Base-by-base conservation (phyloP, 2,888 invertebrate genomes). In the Dynastes tityus region DNA sequence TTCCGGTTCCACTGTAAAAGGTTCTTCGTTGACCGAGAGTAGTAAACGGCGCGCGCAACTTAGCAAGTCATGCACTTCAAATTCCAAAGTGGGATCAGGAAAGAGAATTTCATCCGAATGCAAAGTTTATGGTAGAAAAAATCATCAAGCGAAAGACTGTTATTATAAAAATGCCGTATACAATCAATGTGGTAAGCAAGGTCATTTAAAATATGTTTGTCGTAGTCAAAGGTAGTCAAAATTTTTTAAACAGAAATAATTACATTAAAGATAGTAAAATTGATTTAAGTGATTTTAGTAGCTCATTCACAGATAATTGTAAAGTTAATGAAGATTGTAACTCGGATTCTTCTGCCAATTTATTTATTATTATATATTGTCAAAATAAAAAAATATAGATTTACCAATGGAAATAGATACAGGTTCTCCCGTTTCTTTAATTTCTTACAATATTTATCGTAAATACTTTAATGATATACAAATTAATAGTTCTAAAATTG, bases 111-210 rank as follows among this genome's bases (percentile, higher is more conserved):
- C 51, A 51, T 51, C 22, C 27, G 58, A 32, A 45, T 70, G 51
- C 51, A 51, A 22, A 22, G 22, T 22, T 22, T 77, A 45, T 61
- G 77, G 71, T 32, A 58, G 64, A 51, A 63, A 9, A 58, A 70
- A 70, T 58, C 77, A 55, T 61, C 32, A 51, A 1, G 22, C 71
- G 27, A 61, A 2, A 2, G 63, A 63, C 6, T 77, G 71, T 71
- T 77, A 68, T 27, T 77, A 63, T 74, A 22, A 37, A n/a, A 67
- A 73, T 64, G 37, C 63, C 37, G 4, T 53, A n/a, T 78, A 67
- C 51, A 63, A 77, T 63, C 37, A 27, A 16, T 77, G 77, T 49
- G 71, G 49, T 51, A 27, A 63, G 61, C 71, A 71, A 29, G 71
- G 77, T 29, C 71, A 71, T 63, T 53, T 53, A 22, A 71, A 29